Conservation (phyloP, 2,797 vertebrate genomes). For the Danio kyathit region DNA sequence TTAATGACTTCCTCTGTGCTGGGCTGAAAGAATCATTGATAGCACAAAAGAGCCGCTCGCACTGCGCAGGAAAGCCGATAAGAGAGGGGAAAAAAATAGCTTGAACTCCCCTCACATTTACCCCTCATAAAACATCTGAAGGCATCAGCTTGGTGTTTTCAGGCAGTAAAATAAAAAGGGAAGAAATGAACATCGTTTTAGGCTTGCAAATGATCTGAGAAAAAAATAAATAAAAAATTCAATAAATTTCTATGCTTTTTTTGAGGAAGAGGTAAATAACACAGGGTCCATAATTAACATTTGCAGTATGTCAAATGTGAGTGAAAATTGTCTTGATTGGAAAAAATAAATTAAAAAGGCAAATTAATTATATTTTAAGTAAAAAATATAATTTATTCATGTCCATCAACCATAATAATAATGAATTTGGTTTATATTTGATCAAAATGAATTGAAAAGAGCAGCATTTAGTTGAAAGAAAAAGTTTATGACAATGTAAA, state of each 20-base stretch:
- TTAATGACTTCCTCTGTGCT: conserved; percentile 41
- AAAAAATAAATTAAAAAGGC: neutral
- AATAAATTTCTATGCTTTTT: neutral
- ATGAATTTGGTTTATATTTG: neutral
- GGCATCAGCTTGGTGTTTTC: conserved; percentile 78
- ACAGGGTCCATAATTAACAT: neutral
- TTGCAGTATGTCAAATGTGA: neutral
- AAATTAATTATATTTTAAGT: no score
- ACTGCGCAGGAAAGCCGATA: conserved; percentile 37
- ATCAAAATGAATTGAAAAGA: neutral
- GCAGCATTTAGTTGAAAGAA: neutral
- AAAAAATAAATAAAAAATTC: conserved; percentile 10
- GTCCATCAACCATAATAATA: neutral
- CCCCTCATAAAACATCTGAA: conserved; percentile 69
- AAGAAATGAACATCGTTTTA: conserved; percentile 2
- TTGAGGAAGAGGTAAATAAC: neutral
- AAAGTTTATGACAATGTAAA: neutral
- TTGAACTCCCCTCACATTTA: conserved; percentile 54
- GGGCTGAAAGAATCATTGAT: conserved; percentile 33
- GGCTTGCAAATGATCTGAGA: conserved; percentile 29
- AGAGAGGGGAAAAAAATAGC: conserved; percentile 44
- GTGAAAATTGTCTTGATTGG: neutral
- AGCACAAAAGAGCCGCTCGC: conserved; percentile 55
- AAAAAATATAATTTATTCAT: neutral
- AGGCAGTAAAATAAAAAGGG: conserved; percentile 68